Percentiles rank a stretch among this genome's conserved stretches.
phyloP scores from a whole-genome alignment of 2,113 vertebrate genomes.

The Nanorana parkeri region DNA sequence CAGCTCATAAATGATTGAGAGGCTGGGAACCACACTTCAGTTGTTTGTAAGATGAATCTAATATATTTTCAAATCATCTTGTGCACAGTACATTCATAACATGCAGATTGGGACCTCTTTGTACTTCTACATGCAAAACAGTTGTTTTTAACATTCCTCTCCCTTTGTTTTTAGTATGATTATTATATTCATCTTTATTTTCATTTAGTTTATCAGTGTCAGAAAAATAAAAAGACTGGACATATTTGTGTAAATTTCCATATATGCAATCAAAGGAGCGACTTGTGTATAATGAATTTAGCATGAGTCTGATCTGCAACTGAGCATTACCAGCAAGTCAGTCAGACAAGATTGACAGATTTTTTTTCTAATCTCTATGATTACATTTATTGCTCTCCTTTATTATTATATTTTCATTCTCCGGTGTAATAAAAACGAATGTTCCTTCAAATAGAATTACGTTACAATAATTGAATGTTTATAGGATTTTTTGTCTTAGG shows the following conservation, averaged over 20 bases:
- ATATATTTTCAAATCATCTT: constrained; percentile 47
- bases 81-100: constrained; percentile 37
- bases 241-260: constrained; percentile 39
- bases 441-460: constrained; percentile 20
- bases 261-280: constrained; percentile 51
- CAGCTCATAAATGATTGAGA: constrained; percentile 40
- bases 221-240: constrained; percentile 37
- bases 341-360: constrained; percentile 35
- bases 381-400: constrained; percentile 36
- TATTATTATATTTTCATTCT: constrained; percentile 41
- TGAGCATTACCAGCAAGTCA: constrained; percentile 30
- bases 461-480: constrained; percentile 40
- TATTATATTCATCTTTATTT: constrained; percentile 49
- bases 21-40: constrained; percentile 39
- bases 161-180: constrained; percentile 35
- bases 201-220: constrained; percentile 45
- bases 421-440: constrained; percentile 30
- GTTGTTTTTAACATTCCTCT: constrained; percentile 18
- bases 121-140: constrained; percentile 32
- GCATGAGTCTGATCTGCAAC: constrained; percentile 4
- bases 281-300: constrained; percentile 45
- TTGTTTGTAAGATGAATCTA: constrained; percentile 50
- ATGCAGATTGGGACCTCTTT: constrained; percentile 18
- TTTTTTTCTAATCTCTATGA: constrained; percentile 31
- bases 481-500: constrained; percentile 6